A percentile compares a stretch with the other conserved stretches of the same genome.
These are phyloP conservation scores for Percopsis omiscomaycus DNA, from an alignment of 2,797 vertebrate genomes.

Conservation along the genomic window DNA sequence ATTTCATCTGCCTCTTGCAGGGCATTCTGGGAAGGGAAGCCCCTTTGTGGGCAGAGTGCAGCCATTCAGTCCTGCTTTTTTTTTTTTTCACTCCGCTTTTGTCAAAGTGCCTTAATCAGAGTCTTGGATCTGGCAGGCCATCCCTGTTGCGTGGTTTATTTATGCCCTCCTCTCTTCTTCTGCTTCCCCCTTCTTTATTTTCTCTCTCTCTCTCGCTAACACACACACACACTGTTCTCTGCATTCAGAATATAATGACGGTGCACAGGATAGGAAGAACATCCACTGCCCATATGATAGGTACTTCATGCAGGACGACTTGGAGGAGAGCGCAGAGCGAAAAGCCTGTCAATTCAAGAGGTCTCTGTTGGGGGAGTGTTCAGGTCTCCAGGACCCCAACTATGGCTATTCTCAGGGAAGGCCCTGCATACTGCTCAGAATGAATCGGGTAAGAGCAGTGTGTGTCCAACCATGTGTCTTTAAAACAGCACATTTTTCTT, in stretches of 20 bases:
- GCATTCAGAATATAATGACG: slow-evolving; percentile 88
- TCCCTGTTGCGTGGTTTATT: slow-evolving; percentile 73
- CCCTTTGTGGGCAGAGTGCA: slow-evolving; percentile 75
- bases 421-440: slow-evolving; percentile 93
- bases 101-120: slow-evolving; percentile 74
- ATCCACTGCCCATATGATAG: slow-evolving; percentile 80
- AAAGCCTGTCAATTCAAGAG: slow-evolving; percentile 95
- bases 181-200: slow-evolving; percentile 9
- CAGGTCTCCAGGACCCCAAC: slow-evolving; percentile 84
- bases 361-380: slow-evolving; percentile 89
- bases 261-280: slow-evolving; percentile 88
- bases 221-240: slow-evolving; percentile 4
- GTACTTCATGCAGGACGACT: slow-evolving; percentile 90
- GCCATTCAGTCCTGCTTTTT: slow-evolving; percentile 58
- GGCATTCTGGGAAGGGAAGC: slow-evolving; percentile 78
- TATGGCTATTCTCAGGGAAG: slow-evolving; percentile 91
- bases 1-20: slow-evolving; percentile 66
- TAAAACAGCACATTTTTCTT: neutral
- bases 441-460: slow-evolving; percentile 87
- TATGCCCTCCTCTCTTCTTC: slow-evolving; percentile 56
- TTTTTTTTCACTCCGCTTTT: slow-evolving; percentile 71
- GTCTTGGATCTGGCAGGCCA: slow-evolving; percentile 70
- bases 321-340: slow-evolving; percentile 83
- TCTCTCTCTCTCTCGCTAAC: slow-evolving; percentile 23
- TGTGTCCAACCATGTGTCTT: neutral